phyloP scores from a whole-genome alignment of 2,888 invertebrate species.

The Drosophila maculinotata region DNA sequence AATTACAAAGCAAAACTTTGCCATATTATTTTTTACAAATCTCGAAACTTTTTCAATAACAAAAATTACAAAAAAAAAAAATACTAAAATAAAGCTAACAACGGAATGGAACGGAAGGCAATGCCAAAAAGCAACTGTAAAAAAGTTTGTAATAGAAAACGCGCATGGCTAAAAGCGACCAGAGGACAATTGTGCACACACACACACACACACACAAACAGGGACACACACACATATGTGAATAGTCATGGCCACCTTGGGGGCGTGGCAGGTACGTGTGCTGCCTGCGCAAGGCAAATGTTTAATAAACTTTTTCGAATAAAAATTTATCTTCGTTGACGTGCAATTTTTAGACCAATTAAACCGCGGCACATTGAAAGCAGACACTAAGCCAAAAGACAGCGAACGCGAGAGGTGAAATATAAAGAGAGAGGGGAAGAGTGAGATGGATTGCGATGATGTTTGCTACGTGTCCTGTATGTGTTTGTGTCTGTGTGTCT shows the following conservation, averaged over 20 bases:
- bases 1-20: conserved; percentile 76
- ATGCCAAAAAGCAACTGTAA: conserved; percentile 62
- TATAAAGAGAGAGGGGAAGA: neutral
- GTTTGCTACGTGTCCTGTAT: conserved; percentile 26
- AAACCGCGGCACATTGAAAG: conserved; percentile 61
- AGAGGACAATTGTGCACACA: conserved; percentile 52
- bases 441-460: conserved; percentile 2
- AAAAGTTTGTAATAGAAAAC: conserved; percentile 73
- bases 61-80: conserved; percentile 54
- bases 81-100: conserved; percentile 10
- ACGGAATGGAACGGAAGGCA: conserved; percentile 39
- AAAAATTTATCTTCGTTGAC: conserved; percentile 80
- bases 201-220: conserved; percentile 3
- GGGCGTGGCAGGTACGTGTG: conserved; percentile 62
- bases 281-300: conserved; percentile 73
- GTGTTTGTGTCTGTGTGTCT: conserved; percentile 12
- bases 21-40: conserved; percentile 71
- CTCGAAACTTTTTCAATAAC: conserved; percentile 76
- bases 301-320: conserved; percentile 81
- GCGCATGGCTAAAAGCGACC: conserved; percentile 61
- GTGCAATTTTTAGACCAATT: conserved; percentile 82
- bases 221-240: neutral
- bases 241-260: conserved; percentile 17
- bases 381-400: conserved; percentile 6
- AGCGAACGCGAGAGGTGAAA: neutral